Conservation (phyloP, 92 coral and sea anemone genomes). For the Zoanthus sociatus region DNA sequence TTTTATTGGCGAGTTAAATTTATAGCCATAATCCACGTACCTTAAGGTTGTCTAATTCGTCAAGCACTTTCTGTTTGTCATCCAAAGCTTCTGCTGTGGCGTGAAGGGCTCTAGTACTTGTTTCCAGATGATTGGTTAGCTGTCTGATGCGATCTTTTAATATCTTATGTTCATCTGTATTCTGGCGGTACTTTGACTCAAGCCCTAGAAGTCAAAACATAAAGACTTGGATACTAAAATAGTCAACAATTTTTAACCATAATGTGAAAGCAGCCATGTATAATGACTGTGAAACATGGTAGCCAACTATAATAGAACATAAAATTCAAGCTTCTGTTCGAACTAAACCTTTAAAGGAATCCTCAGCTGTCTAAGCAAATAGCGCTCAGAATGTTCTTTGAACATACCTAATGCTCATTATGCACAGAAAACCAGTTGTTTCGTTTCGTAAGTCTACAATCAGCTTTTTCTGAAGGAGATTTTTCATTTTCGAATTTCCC, state of each 20-base stretch:
- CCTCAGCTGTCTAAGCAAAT: too few relatives aligned
- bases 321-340: neutral
- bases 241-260: neutral
- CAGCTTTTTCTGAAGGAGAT: too few relatives aligned
- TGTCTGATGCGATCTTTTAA: constrained; percentile 84
- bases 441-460: too few relatives aligned
- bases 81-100: constrained; percentile 91
- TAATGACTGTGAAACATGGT: neutral
- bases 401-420: too few relatives aligned
- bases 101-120: constrained; percentile 88
- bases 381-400: too few relatives aligned
- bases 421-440: too few relatives aligned
- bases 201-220: constrained; percentile 59
- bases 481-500: too few relatives aligned
- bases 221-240: neutral
- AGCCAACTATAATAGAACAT: neutral
- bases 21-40: constrained; percentile 50
- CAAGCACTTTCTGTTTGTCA: constrained; percentile 92
- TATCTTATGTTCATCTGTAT: constrained; percentile 54
- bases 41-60: constrained; percentile 90
- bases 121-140: constrained; percentile 84
- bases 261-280: neutral
- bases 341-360: neutral
- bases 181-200: constrained; percentile 86
- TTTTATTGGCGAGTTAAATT: neutral